Evolutionary conservation across 2,888 invertebrate genomes (phyloP).

Genomic region (Platypus cylindrus): DNA sequence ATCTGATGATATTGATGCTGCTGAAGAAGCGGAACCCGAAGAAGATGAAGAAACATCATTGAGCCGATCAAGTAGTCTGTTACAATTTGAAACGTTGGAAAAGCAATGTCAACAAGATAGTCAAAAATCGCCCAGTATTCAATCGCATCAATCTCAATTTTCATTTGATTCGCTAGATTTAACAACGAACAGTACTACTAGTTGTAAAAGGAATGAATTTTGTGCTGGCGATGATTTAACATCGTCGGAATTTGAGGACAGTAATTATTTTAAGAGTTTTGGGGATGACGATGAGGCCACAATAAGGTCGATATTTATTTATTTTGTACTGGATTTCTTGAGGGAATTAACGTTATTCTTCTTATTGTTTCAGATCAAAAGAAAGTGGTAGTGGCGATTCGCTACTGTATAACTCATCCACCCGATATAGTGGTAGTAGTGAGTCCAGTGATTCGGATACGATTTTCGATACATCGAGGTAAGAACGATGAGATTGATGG

Average conservation of each 20-base stretch:
- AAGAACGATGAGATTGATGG: slow-evolving; percentile 1
- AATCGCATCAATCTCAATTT: slow-evolving; percentile 39
- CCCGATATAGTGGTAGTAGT: slow-evolving; percentile 15
- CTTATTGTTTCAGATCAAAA: slow-evolving; percentile 14
- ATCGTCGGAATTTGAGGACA: too few species aligned
- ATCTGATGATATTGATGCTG: slow-evolving; percentile 13
- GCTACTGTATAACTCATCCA: slow-evolving; percentile 25
- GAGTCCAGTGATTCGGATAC: slow-evolving; percentile 26
- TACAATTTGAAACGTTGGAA: slow-evolving; percentile 77
- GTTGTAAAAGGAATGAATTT: slow-evolving; percentile 19
- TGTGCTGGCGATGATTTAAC: slow-evolving; percentile 44
- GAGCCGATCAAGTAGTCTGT: slow-evolving; percentile 66
- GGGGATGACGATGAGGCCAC: slow-evolving; percentile 26
- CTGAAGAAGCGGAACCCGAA: slow-evolving; percentile 23
- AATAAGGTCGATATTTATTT: slow-evolving; percentile 8
- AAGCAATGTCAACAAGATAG: slow-evolving; percentile 45
- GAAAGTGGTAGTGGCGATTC: slow-evolving; percentile 19
- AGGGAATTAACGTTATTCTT: background rate
- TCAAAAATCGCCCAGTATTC: slow-evolving; percentile 37
- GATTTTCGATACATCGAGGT: slow-evolving; percentile 28
- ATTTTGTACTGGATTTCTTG: background rate
- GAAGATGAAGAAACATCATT: slow-evolving; percentile 44
- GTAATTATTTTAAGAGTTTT: slow-evolving; percentile 28
- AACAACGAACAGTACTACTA: too few species aligned
- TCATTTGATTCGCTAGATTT: slow-evolving; percentile 43